phyloP scores from a whole-genome alignment of 2,113 vertebrate species.

The Hippolais icterina region DNA sequence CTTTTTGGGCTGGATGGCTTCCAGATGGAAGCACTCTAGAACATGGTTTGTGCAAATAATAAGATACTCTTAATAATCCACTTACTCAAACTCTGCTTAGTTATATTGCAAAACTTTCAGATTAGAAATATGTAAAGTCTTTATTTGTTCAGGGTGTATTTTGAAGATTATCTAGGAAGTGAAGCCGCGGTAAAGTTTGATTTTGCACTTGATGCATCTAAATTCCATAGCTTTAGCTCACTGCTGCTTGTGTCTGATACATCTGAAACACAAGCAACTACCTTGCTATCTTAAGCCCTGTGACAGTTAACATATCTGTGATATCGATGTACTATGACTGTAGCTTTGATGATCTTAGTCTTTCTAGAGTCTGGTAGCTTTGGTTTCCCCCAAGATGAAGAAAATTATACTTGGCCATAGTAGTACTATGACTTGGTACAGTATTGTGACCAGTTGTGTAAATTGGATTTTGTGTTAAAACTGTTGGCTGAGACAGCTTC shows the following conservation, averaged over 20 bases:
- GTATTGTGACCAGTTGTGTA: background rate
- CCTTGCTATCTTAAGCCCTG: background rate
- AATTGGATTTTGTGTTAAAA: background rate
- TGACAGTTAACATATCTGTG: background rate
- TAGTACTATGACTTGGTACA: background rate
- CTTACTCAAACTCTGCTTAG: background rate
- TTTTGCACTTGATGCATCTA: background rate
- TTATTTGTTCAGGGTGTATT: background rate
- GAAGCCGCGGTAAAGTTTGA: background rate
- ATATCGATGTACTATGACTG: background rate
- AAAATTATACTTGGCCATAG: background rate
- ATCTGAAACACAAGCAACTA: background rate
- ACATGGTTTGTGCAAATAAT: background rate
- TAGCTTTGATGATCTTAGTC: background rate
- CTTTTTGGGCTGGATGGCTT: background rate
- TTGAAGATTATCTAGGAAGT: background rate
- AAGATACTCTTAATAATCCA: background rate
- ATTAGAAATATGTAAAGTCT: background rate
- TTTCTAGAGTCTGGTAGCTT: background rate
- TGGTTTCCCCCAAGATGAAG: background rate
- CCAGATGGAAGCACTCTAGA: background rate
- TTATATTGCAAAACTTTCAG: background rate
- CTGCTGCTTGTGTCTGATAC: background rate
- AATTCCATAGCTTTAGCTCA: background rate
- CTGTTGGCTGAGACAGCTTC: background rate